These are phyloP conservation scores for Bombus picipes DNA, from an alignment of 1,140 invertebrate genomes.

Conservation along the genomic window DNA sequence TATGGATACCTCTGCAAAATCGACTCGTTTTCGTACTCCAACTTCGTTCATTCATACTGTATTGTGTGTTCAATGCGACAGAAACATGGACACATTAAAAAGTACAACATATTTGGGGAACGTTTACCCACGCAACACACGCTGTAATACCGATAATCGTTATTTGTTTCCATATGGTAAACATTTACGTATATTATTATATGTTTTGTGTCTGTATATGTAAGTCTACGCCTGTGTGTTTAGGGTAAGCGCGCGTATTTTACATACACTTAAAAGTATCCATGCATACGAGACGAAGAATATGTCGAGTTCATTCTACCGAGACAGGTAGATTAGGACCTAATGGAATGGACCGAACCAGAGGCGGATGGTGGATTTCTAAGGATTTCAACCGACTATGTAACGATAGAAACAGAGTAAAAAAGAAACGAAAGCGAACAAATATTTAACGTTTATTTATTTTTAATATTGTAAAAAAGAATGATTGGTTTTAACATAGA, in stretches of 20 bases:
- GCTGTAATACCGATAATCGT: slow-evolving; percentile 70
- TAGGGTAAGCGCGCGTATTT: slow-evolving; percentile 46
- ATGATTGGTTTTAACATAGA: slow-evolving; percentile 37
- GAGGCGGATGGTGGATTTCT: slow-evolving; percentile 40
- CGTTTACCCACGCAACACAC: slow-evolving; percentile 72
- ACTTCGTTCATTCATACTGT: slow-evolving; percentile 23
- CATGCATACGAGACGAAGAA: slow-evolving; percentile 58
- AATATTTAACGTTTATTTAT: slow-evolving; percentile 40
- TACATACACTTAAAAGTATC: slow-evolving; percentile 55
- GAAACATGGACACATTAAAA: slow-evolving; percentile 78
- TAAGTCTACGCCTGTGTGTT: slow-evolving; percentile 2
- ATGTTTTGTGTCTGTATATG: neutral
- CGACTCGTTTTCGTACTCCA: slow-evolving; percentile 17
- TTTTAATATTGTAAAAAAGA: slow-evolving; percentile 36
- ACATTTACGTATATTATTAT: slow-evolving; percentile 39
- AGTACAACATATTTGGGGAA: slow-evolving; percentile 77
- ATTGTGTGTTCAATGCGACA: slow-evolving; percentile 55
- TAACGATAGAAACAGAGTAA: neutral
- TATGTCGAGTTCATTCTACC: slow-evolving; percentile 24
- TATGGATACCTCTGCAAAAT: slow-evolving; percentile 22
- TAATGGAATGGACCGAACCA: slow-evolving; percentile 42
- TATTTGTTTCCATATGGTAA: slow-evolving; percentile 51
- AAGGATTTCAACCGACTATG: neutral
- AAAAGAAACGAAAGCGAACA: slow-evolving; percentile 27
- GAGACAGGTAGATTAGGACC: slow-evolving; percentile 11